Base-by-base conservation (phyloP, 2,888 invertebrate species). In the Heliconius hortense region DNA sequence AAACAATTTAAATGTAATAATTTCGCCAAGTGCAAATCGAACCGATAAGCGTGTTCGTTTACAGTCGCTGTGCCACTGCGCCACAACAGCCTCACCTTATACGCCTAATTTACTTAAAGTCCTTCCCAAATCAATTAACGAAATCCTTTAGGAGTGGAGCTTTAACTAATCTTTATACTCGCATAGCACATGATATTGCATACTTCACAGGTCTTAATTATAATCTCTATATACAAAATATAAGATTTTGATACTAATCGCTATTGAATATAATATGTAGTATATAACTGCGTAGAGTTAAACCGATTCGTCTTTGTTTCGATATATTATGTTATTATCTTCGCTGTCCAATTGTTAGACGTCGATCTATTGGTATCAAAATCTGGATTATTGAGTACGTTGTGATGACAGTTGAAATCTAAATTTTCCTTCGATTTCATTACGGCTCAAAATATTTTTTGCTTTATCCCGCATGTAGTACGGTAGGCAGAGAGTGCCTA, bases 241-340 rank as follows among this genome's bases (percentile, higher is more conserved):
- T 64, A 64, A 24, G n/a, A 66, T 24, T 39, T 24, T 66, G 64
- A 66, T 66, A 15, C 39, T 66, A 66, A 66, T 39, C 35, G 24
- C 39, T 66, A 7, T 66, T 66, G 39, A 66, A 24, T 24, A 66
- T 66, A n/a, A 39, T 39, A 11, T 24, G 13, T 66, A 66, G n/a
- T 66, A 10, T 53, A 18, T 53, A 53, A n/a, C 21, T 35, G 35
- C 64, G n/a, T 35, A n/a, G 35, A n/a, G 64, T 66, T 66, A 66
- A 66, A 66, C 64, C 24, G 24, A 66, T 66, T 66, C 24, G 24
- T 39, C 64, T 39, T 66, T 66, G 64, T 66, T 66, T 66, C 39
- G 24, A 13, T 21, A 66, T 66, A 66, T 66, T 39, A 66, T 21
- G 21, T n/a, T 24, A 66, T 66, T 66, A 24, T 39, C 64, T 66